These are phyloP conservation scores for Scolopax bukidnonensis DNA, from an alignment of 2,797 vertebrate species.

Conservation along the genomic window DNA sequence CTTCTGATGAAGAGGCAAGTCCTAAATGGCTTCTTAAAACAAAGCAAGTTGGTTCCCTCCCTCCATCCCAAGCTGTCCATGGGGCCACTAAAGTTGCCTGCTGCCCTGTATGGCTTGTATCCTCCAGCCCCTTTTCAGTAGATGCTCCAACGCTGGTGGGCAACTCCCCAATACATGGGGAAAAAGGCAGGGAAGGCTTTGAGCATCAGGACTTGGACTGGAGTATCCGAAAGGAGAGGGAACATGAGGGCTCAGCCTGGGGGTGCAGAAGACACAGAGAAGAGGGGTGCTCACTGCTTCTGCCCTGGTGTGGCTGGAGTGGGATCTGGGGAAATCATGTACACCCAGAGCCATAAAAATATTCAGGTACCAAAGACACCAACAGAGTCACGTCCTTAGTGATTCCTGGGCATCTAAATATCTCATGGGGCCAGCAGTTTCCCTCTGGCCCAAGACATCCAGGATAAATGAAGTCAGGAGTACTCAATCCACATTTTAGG, in stretches of 20 bases:
- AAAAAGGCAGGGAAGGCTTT: neutral
- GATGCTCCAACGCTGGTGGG: neutral
- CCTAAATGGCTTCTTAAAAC: neutral
- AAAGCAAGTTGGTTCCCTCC: neutral
- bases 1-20: neutral
- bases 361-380: neutral
- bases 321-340: neutral
- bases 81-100: neutral
- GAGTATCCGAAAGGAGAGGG: fast-evolving
- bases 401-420: neutral
- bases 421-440: neutral
- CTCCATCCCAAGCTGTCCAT: neutral
- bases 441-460: neutral
- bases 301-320: neutral
- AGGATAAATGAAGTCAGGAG: neutral
- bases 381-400: neutral
- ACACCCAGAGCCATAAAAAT: neutral
- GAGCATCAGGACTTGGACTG: neutral
- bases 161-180: neutral
- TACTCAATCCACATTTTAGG: neutral
- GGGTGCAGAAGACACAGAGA: neutral
- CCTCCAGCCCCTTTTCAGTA: neutral
- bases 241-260: neutral
- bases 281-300: neutral
- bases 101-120: neutral